Base-by-base conservation (phyloP, 1,140 invertebrate species). In the Araneus ventricosus region DNA sequence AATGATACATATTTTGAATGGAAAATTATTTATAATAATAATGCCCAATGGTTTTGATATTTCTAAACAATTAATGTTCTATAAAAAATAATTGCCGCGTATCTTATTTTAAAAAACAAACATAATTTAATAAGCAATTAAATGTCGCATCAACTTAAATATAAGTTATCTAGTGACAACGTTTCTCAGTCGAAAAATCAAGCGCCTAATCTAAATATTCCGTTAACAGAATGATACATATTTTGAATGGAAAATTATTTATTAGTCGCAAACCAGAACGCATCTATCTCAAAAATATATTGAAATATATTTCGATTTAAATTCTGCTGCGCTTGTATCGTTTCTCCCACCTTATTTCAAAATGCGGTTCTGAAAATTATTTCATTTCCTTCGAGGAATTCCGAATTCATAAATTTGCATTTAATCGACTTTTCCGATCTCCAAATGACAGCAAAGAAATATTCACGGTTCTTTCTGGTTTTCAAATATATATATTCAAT, bases 371-470 rank as follows among this genome's bases (percentile, higher is more conserved):
- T 37, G 30, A 75, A 75, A 75, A 75, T 75, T 75, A 37, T 37
- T 75, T 75, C 30, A 75, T 37, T 34, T 20, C 34, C 34, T 3
- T 20, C 8, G 34, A 37, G 70, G 17, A 75, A 75, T 75, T 67
- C 20, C 6, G 30, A 75, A 75, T 75, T 75, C 30, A 75, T 75
- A 75, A 75, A 75, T 75, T 75, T 75, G 34, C 70, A 75, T 75
- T 75, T 75, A 75, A 75, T 75, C 70, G 70, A 34, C 30, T 75
- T 75, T 75, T 75, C 70, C 70, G 20, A 75, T 75, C 30, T 75
- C 20, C 34, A 75, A 75, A 75, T 75, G 70, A 75, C 70, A 75
- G 70, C 20, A 30, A 75, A 30, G 34, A 75, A 34, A 75, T 34
- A 37, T 34, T 37, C 30, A 30, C 34, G 70, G 70, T 75, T 75